Conservation (phyloP, 2,113 vertebrate species). For the Rhinichthys klamathensis region DNA sequence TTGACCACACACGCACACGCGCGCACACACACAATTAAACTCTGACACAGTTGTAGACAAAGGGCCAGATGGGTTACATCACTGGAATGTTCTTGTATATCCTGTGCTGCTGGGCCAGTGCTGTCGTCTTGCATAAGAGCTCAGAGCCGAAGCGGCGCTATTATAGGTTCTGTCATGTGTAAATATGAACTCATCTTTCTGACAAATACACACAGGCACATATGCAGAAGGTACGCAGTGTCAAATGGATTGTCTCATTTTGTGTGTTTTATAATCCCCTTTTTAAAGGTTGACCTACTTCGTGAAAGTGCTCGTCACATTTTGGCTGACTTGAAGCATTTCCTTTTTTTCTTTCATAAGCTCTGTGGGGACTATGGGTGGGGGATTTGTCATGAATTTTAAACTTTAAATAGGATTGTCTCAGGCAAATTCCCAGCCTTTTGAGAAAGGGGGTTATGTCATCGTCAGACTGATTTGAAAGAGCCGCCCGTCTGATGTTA, state of each 20-base stretch:
- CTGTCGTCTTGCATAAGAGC: constrained; percentile 65
- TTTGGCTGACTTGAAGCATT: background rate
- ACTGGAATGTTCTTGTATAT: constrained; percentile 71
- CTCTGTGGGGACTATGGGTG: constrained; percentile 23
- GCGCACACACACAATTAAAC: constrained; percentile 16
- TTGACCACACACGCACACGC: background rate
- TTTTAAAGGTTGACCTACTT: constrained; percentile 31
- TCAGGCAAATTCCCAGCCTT: background rate
- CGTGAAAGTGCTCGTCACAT: background rate
- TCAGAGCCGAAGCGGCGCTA: constrained; percentile 41
- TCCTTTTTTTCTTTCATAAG: background rate
- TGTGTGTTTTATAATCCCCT: background rate
- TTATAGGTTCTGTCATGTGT: background rate
- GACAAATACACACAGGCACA: constrained; percentile 12
- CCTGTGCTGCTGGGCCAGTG: constrained; percentile 53
- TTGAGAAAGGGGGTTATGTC: constrained; percentile 17
- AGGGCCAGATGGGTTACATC: constrained; percentile 72
- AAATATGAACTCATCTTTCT: constrained; percentile 23
- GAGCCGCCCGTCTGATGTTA: background rate
- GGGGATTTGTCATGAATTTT: constrained; percentile 3
- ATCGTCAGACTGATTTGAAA: constrained; percentile 6
- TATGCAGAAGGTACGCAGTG: background rate
- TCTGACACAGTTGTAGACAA: constrained; percentile 28
- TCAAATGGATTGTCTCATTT: constrained; percentile 8
- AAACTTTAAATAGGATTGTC: constrained; percentile 25